Evolutionary conservation across 1,140 invertebrate species (phyloP), one percentile per base, ranked within the genome.

Genomic region (Ectropis grisescens): DNA sequence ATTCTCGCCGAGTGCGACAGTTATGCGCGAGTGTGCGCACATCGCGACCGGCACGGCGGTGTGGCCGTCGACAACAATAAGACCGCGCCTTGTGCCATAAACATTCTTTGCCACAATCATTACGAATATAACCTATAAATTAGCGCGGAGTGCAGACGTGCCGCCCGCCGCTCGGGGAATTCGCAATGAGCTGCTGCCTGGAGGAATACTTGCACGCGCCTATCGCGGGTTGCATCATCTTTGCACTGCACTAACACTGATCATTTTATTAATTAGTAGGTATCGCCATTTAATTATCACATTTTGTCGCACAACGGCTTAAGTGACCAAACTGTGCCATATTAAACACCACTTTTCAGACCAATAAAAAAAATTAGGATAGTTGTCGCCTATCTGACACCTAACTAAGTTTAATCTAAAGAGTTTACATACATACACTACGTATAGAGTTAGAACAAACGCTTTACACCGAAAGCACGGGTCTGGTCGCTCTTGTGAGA

Each of bases 111-210:
- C 46, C 53, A 53, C 61, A 61, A 67, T 75, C 58, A 68, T 69
- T 78, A 60, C 58, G 54, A 68, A 68, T 68, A 78, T 72, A 66
- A 69, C 58, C 62, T 69, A 74, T 71, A 78, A 74, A 74, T 70
- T 71, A 66, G 58, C 48, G 42, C 46, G 46, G 37, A 40, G 55
- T 61, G 47, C 30, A 47, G 53, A 50, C 55, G 47, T 47, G 51
- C 40, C 42, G 48, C 38, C 39, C 36, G 44, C 37, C 41, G 45
- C 47, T 39, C 43, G 40, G 50, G 44, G 58, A 64, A 61, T 59
- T 58, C 32, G 55, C 50, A 61, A 61, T 67, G 53, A 64, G 55
- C 35, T 35, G 41, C 46, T 36, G 43, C 37, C 38, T 47, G 37
- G 65, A 56, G 49, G 45, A 62, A 51, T 53, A 53, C 16, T 19